Evolutionary conservation across 2,797 vertebrate species (phyloP), one percentile per base, ranked within the genome.

Genomic region (Pterois miles): DNA sequence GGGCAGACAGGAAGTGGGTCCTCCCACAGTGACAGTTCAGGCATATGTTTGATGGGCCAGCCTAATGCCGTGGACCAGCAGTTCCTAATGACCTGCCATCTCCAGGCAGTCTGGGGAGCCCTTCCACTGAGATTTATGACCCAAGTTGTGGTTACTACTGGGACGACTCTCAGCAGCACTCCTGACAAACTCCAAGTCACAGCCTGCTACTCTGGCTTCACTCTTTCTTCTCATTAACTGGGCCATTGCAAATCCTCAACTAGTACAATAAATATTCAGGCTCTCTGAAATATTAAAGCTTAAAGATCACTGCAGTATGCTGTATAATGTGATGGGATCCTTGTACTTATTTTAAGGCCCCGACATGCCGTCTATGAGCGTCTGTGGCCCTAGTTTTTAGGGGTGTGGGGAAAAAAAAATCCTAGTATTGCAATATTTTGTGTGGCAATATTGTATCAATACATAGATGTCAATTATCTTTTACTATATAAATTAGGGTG

Each of bases 61-160:
- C 70, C 86, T 88, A 79, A 87, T 89, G 88, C 80, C 40, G 80
- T 81, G 81, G 81, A 89, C 89, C 78, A 71, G 87, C 82, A 79
- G 76, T 65, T 89, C 86, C 86, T 94, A 94, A 94, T 93, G 89
- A 94, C 88, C 92, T 83, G 83, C 88, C 90, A 88, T 91, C 91
- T 85, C 81, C 71, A 62, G 80, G 81, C 88, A 81, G 84, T 84
- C 81, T 65, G 71, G 89, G 89, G 85, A 92, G 85, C 88, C 74
- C 83, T 80, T 92, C 93, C 86, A 60, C 80, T 65, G 78, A 85
- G 91, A 94, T 96, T 95, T 94, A 95, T 87, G 91, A 80, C 84
- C 91, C 80, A 56, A 76, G 87, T 76, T 89, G 81, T 85, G 87
- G 81, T 86, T 86, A 71, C 88, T 72, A 67, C 81, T 76, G 74